These are phyloP conservation scores for Hapalemur alaotrensis DNA, from an alignment of 2,797 vertebrate genomes.

Conservation along the genomic window DNA sequence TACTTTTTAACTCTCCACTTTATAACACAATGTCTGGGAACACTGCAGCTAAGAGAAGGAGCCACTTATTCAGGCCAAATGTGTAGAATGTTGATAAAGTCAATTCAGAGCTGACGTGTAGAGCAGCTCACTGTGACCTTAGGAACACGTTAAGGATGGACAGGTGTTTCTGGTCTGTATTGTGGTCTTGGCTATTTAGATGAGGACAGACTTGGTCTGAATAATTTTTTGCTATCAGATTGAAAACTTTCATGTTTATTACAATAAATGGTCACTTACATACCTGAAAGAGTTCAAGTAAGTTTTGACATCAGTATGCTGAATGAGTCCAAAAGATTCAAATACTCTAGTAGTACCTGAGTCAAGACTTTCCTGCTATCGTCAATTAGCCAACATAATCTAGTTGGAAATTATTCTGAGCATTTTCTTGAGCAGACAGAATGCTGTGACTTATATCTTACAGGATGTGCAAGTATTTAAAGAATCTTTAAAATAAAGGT, in stretches of 20 bases:
- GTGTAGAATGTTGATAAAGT: background rate
- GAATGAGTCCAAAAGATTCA: background rate
- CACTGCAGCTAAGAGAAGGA: background rate
- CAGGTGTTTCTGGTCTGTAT: background rate
- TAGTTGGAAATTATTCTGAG: constrained; percentile 10
- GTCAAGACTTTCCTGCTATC: background rate
- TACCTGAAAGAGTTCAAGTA: background rate
- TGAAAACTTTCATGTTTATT: background rate
- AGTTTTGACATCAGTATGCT: background rate
- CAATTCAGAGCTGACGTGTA: background rate
- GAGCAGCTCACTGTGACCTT: background rate
- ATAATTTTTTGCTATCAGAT: background rate
- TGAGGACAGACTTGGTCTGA: background rate
- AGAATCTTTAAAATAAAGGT: background rate
- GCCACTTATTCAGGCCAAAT: background rate
- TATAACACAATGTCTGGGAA: background rate
- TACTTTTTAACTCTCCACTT: background rate
- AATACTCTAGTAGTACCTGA: background rate
- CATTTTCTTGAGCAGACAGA: background rate
- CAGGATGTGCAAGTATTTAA: background rate
- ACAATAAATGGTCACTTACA: background rate
- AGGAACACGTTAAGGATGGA: background rate
- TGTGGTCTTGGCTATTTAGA: background rate
- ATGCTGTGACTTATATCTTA: background rate
- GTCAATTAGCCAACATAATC: background rate